These are phyloP conservation scores for Lasioglossum oenotherae DNA, from an alignment of 2,888 invertebrate species.

Conservation along the genomic window DNA sequence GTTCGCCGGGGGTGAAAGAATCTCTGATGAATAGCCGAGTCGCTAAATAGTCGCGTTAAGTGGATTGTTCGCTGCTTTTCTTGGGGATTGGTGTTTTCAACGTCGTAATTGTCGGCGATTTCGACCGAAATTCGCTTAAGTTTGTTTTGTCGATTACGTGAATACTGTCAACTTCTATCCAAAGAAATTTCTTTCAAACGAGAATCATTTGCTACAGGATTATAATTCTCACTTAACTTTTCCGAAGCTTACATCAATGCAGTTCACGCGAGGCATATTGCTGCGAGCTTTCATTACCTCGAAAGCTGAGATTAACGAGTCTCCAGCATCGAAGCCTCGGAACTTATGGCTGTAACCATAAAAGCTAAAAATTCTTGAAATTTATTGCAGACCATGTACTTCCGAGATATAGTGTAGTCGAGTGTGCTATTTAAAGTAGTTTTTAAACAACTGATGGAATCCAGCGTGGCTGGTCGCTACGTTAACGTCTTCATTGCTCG, in stretches of 20 bases:
- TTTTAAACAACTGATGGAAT: not conserved
- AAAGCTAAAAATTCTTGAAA: not conserved
- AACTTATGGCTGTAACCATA: not conserved
- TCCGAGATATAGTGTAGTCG: not conserved
- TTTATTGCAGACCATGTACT: not conserved
- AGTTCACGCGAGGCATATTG: not conserved
- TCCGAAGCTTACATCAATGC: not conserved
- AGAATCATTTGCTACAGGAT: not conserved
- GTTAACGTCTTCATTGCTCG: conserved; percentile 3
- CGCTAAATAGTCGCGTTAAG: not conserved
- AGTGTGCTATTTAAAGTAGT: not conserved
- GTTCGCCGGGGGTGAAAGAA: conserved; percentile 9
- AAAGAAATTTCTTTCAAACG: not conserved
- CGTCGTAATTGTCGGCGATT: not conserved
- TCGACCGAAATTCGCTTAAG: too few relatives aligned
- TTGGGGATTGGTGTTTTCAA: conserved; percentile 1
- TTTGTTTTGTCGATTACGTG: not conserved
- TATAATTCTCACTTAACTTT: not conserved
- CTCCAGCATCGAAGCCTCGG: not conserved
- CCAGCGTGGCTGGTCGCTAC: not conserved
- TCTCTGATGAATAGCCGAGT: not conserved
- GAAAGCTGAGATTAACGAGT: not conserved
- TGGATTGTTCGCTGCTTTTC: not conserved
- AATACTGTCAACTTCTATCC: not conserved
- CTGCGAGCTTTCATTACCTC: not conserved